Evolutionary conservation across 1,140 invertebrate species (phyloP).

Genomic region (Cotesia glomerata): DNA sequence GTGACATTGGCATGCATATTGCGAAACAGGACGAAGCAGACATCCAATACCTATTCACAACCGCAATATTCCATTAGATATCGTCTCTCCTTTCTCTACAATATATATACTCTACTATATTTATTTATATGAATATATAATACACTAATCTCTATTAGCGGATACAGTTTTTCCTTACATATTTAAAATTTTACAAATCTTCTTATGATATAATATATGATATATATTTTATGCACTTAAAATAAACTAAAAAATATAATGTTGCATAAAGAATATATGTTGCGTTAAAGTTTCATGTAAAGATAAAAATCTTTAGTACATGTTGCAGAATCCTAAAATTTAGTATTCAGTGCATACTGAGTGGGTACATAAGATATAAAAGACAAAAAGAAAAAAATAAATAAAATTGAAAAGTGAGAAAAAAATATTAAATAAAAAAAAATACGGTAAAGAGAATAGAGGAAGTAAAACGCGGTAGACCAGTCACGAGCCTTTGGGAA

Average conservation of each 20-base stretch:
- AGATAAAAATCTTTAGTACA: not conserved
- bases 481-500: constrained; percentile 29
- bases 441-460: not conserved
- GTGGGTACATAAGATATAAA: not conserved
- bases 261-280: not conserved
- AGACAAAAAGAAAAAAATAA: no score
- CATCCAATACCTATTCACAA: constrained; percentile 36
- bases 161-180: constrained; percentile 17
- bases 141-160: not conserved
- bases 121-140: no score
- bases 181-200: constrained; percentile 30
- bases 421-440: not conserved
- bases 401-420: not conserved
- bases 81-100: constrained; percentile 7
- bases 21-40: constrained; percentile 33
- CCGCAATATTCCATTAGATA: constrained; percentile 40
- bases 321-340: not conserved
- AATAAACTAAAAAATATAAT: no score
- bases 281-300: not conserved
- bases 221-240: no score
- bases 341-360: constrained; percentile 4
- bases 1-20: constrained; percentile 40
- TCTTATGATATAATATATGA: not conserved
- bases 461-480: constrained; percentile 23
- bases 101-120: not conserved